phyloP scores from a whole-genome alignment of 92 coral and sea anemone genomes.

The Siderastrea radians region DNA sequence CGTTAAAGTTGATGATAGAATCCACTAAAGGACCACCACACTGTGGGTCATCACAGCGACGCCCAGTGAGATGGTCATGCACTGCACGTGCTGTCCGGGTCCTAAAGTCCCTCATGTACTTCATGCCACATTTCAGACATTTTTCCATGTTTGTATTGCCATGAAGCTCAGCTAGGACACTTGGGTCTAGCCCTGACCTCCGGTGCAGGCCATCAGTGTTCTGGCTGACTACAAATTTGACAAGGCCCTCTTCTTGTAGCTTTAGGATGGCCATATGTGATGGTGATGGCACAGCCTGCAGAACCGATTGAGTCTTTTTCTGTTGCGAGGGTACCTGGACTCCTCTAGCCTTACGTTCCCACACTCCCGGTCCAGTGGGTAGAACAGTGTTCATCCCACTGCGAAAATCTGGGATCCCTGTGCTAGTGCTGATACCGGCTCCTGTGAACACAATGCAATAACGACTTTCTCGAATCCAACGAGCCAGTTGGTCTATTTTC shows the following conservation, averaged over 20 bases:
- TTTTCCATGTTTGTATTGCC: constrained; percentile 84
- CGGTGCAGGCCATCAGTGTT: constrained; percentile 83
- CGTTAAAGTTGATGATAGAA: constrained; percentile 84
- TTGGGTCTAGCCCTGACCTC: constrained; percentile 72
- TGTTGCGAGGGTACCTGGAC: constrained; percentile 32
- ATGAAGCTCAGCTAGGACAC: constrained; percentile 76
- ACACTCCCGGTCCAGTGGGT: constrained; percentile 79
- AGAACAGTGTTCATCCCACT: constrained; percentile 86
- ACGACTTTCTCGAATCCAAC: constrained; percentile 76
- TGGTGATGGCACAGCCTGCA: constrained; percentile 76
- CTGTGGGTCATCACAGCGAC: constrained; percentile 74
- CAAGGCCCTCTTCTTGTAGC: constrained; percentile 67
- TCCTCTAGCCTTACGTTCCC: constrained; percentile 77
- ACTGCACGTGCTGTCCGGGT: constrained; percentile 74
- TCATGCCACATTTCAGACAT: constrained; percentile 71
- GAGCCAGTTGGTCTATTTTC: constrained; percentile 59
- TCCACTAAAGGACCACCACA: constrained; percentile 77
- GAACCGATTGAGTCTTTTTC: constrained; percentile 39
- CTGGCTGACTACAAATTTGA: constrained; percentile 82
- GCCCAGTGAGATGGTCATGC: constrained; percentile 73
- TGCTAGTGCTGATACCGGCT: constrained; percentile 87
- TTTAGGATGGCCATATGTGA: constrained; percentile 81
- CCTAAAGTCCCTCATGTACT: constrained; percentile 80
- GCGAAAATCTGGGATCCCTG: constrained; percentile 84
- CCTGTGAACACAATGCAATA: constrained; percentile 85